A percentile compares a stretch with the other conserved stretches of the same genome.
phyloP scores from a whole-genome alignment of 1,140 invertebrate species.

The Hesperophylax magnus region DNA sequence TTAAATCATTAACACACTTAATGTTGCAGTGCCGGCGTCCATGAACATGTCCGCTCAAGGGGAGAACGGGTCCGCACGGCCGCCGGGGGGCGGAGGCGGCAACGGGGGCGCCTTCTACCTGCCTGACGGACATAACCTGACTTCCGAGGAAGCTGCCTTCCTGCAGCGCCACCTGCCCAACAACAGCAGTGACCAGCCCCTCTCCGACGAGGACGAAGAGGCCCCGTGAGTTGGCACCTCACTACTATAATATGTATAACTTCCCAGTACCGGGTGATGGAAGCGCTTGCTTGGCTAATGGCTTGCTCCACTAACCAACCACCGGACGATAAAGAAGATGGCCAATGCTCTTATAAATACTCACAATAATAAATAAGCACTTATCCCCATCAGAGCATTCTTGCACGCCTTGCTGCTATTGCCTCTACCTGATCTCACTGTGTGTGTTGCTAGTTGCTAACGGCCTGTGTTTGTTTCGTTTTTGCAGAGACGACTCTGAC shows the following conservation, averaged over 20 bases:
- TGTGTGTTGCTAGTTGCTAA: too few relatives aligned
- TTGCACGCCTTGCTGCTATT: too few relatives aligned
- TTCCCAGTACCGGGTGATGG: too few relatives aligned
- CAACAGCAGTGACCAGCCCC: constrained; percentile 53
- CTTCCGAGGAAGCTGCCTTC: constrained; percentile 68
- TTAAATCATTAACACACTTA: neutral
- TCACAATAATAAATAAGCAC: too few relatives aligned
- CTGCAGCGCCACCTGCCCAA: constrained; percentile 66
- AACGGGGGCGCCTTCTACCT: constrained; percentile 63
- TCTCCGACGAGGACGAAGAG: constrained; percentile 48
- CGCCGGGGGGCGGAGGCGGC: constrained; percentile 1
- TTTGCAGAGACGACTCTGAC: constrained; percentile 66
- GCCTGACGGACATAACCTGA: constrained; percentile 67
- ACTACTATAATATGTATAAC: too few relatives aligned
- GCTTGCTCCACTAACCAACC: too few relatives aligned
- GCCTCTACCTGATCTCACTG: too few relatives aligned
- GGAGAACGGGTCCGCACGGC: constrained; percentile 28
- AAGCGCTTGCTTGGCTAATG: too few relatives aligned
- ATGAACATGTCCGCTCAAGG: neutral
- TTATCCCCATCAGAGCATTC: too few relatives aligned
- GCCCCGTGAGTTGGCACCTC: constrained; percentile 39
- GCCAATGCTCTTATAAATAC: too few relatives aligned
- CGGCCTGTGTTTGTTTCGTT: neutral
- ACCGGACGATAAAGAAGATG: too few relatives aligned
- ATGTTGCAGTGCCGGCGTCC: neutral